Conservation (phyloP, 2,113 vertebrate species). For the Syngnathus floridae region DNA sequence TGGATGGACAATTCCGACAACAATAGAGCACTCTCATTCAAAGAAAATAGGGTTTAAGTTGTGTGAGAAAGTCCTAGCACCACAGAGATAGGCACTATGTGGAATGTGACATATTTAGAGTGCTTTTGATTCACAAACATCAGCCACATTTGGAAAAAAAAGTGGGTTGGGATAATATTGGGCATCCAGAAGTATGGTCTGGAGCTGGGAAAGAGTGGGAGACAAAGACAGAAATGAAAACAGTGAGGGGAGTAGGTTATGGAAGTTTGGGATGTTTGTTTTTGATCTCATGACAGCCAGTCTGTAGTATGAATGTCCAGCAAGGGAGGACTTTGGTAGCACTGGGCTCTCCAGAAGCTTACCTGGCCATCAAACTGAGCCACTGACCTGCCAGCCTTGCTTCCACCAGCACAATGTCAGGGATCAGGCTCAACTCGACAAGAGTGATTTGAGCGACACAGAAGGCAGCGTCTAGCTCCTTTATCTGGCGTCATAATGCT, state of each 20-base stretch:
- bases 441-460: constrained; percentile 55
- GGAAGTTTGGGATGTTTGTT: constrained; percentile 24
- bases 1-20: constrained; percentile 68
- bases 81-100: constrained; percentile 51
- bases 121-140: constrained; percentile 37
- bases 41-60: constrained; percentile 67
- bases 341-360: constrained; percentile 51
- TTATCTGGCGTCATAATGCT: constrained; percentile 60
- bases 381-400: constrained; percentile 42
- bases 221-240: constrained; percentile 2
- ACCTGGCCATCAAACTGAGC: constrained; percentile 54
- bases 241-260: constrained; percentile 3
- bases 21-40: constrained; percentile 67
- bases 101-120: constrained; percentile 50
- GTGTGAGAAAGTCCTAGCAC: constrained; percentile 63
- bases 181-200: constrained; percentile 18
- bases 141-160: constrained; percentile 13
- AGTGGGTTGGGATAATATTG: constrained; percentile 18
- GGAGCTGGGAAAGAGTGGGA: constrained; percentile 6
- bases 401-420: constrained; percentile 49
- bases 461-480: constrained; percentile 58
- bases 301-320: constrained; percentile 17
- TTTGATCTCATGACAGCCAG: constrained; percentile 37
- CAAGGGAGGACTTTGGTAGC: constrained; percentile 32
- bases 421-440: constrained; percentile 56